Conservation (phyloP, 2,888 invertebrate species). For the Apodemia zela region DNA sequence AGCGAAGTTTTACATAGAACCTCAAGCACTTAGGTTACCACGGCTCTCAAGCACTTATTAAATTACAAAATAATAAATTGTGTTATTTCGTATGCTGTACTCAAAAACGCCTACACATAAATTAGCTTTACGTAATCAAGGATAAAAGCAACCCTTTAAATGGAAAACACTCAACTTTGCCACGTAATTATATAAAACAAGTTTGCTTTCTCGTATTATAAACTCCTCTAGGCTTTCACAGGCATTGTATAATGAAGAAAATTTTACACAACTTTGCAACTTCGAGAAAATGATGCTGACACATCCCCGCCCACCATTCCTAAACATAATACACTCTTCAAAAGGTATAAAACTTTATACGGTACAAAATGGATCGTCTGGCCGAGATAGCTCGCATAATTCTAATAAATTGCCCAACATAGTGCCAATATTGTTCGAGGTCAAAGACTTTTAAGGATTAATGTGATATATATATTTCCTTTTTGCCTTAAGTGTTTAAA, state of each 20-base stretch:
- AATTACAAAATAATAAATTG: neutral
- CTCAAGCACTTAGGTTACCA: no score
- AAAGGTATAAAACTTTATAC: constrained; percentile 28
- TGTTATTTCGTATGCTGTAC: neutral
- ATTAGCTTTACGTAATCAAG: neutral
- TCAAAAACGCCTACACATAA: neutral
- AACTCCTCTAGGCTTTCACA: neutral
- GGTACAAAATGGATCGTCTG: constrained; percentile 22
- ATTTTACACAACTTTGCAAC: constrained; percentile 14
- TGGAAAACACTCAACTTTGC: constrained; percentile 6
- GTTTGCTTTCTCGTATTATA: constrained; percentile 9
- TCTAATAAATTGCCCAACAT: constrained; percentile 23
- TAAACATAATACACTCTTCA: constrained; percentile 19
- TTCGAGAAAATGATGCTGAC: constrained; percentile 18
- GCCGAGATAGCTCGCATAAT: constrained; percentile 21
- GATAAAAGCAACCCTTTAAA: neutral
- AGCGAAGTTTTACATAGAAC: no score
- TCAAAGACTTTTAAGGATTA: neutral
- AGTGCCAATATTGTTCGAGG: constrained; percentile 20
- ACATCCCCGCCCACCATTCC: constrained; percentile 10
- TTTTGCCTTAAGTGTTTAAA: no score
- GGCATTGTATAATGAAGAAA: constrained; percentile 12
- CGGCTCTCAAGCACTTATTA: no score
- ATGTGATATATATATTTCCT: neutral
- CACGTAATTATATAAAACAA: constrained; percentile 9